Evolutionary conservation across 2,888 invertebrate species (phyloP), one percentile per base, ranked within the genome.

Genomic region (Platerodrilus igneus): DNA sequence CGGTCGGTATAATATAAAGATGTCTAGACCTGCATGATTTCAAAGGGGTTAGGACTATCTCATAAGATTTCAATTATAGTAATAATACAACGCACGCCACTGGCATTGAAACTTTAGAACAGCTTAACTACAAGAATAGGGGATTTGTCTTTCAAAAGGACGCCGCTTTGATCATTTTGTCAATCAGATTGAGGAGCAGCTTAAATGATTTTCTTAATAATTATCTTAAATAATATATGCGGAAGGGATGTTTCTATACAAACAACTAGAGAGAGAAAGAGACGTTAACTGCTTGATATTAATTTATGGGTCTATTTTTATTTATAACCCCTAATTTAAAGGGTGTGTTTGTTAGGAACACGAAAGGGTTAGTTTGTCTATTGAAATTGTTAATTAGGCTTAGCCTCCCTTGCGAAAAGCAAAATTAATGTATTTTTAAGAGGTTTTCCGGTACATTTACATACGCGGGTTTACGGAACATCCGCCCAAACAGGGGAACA

Each of bases 121-220:
- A 40, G 43, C 40, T 40, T 39, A 29, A 39, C 32, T 39, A 46
- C 33, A 35, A 32, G 36, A 39, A 38, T 35, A 36, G 40, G 43
- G 43, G 37, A 39, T 46, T 46, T 42, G 40, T 37, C 39, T 46
- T 46, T 46, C 47, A 44, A 43, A 46, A 34, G 43, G 28, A 18
- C 39, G 19, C 33, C 33, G 29, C 47, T 40, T 47, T 47, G 43
- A 43, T 43, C 42, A 43, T 43, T 47, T 47, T 44, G 47, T 47
- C 47, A 47, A 41, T 44, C 41, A 32, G 35, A 44, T n/a, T n/a
- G n/a, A n/a, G n/a, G n/a, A n/a, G n/a, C n/a, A n/a, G n/a, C n/a
- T n/a, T n/a, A n/a, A n/a, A n/a, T n/a, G 40, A 44, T 43, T 39
- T 47, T 47, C 42, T 28, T 37, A 28, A 39, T 47, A 47, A 47